phyloP scores from a whole-genome alignment of 2,888 invertebrate genomes.

The Eretmocerus hayati region DNA sequence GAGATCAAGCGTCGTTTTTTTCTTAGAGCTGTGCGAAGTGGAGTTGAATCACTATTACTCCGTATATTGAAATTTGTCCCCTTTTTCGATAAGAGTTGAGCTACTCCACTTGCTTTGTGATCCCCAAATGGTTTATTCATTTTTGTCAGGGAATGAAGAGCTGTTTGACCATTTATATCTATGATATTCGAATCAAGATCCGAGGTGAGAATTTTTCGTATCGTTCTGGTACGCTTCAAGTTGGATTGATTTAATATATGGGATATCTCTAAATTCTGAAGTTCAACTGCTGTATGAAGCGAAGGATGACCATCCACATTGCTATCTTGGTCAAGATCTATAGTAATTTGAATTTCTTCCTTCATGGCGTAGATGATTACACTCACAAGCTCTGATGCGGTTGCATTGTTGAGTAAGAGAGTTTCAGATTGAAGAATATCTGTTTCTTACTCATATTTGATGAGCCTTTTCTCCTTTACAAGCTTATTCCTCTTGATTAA shows the following conservation, averaged over 20 bases:
- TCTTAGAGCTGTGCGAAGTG: constrained; percentile 8
- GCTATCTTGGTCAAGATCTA: too few species aligned
- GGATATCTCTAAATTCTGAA: constrained; percentile 1
- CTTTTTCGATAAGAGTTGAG: not conserved
- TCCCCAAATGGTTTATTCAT: not conserved
- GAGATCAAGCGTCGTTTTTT: not conserved
- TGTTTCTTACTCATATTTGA: too few species aligned
- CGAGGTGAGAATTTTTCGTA: constrained; percentile 1
- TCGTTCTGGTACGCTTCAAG: not conserved
- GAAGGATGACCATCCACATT: too few species aligned
- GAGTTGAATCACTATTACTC: constrained; percentile 1
- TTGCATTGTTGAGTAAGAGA: too few species aligned
- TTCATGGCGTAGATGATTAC: too few species aligned
- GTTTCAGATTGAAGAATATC: too few species aligned
- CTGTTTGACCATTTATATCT: constrained; percentile 3
- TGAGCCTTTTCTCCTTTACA: too few species aligned
- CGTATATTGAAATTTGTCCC: constrained; percentile 1
- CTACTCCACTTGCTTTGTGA: not conserved
- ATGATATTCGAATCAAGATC: constrained; percentile 2
- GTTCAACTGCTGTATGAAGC: constrained; percentile 7
- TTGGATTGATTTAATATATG: not conserved
- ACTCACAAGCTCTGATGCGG: too few species aligned
- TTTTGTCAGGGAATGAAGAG: constrained; percentile 4
- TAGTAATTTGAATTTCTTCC: too few species aligned
- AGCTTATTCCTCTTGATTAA: too few species aligned